Base-by-base conservation (phyloP, 2,888 invertebrate genomes). In the Melanchra persicariae region DNA sequence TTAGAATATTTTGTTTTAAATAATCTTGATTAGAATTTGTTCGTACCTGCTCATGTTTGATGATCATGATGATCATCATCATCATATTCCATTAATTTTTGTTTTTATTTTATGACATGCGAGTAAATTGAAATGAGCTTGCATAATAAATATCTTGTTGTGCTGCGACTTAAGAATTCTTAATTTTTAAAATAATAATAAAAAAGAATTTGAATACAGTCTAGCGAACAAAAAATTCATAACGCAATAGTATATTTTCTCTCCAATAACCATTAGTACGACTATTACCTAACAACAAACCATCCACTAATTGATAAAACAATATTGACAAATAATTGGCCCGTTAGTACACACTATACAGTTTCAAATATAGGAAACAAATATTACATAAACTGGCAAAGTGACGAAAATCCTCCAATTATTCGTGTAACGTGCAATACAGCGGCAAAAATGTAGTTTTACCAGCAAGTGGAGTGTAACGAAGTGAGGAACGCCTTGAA, bases 401-500 rank as follows among this genome's bases (percentile, higher is more conserved):
- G 77, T 85, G 84, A 83, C 83, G 81, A 85, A 85, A 85, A 86
- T 85, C 80, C 74, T 70, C 79, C 77, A 85, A 88, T 88, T 88
- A 89, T 83, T 79, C 77, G 71, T 71, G 68, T 73, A 73, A 79
- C 82, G 80, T 85, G 85, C 82, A 87, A 84, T 78, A 61, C 54
- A 63, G 70, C 81, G 83, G 75, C 61, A 82, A 81, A 78, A 70
- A 83, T 87, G 81, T 83, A 74, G 82, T 84, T 76, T 81, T 81
- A 71, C 79, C 57, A 19, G 64, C 81, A 89, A 89, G 82, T 89
- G 87, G 88, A 89, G 83, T 90, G 89, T 89, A 88, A 87, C 90
- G 77, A 75, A 79, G 70, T 80, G 76, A 79, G 70, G 81, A 79
- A 71, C 75, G 69, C 77, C 72, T 81, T 83, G 70, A 79, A 81